Evolutionary conservation across 2,888 invertebrate species (phyloP).

Genomic region (Xylota sylvarum): DNA sequence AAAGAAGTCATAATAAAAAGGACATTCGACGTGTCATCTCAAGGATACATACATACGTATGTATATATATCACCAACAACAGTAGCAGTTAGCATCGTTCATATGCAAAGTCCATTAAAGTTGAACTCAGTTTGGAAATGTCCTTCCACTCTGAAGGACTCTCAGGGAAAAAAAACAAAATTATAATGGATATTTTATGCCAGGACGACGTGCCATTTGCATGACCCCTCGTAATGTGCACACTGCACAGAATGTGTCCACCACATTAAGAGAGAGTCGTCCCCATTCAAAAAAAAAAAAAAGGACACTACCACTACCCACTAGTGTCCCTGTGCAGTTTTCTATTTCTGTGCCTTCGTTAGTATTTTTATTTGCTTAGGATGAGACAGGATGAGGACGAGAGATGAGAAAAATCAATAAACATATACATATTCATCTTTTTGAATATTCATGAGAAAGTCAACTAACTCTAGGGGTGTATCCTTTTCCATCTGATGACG

Average conservation of each 20-base stretch:
- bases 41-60: slow-evolving; percentile 35
- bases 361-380: slow-evolving; percentile 76
- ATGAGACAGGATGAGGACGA: slow-evolving; percentile 43
- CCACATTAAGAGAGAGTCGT: not conserved
- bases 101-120: slow-evolving; percentile 79
- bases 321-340: slow-evolving; percentile 25
- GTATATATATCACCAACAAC: slow-evolving; percentile 36
- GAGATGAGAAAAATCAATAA: slow-evolving; percentile 72
- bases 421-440: slow-evolving; percentile 46
- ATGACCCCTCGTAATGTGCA: slow-evolving; percentile 78
- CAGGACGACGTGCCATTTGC: slow-evolving; percentile 82
- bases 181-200: slow-evolving; percentile 84
- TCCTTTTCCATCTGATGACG: slow-evolving; percentile 3
- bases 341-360: slow-evolving; percentile 23
- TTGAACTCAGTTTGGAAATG: slow-evolving; percentile 65
- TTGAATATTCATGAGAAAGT: slow-evolving; percentile 77
- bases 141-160: slow-evolving; percentile 19
- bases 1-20: slow-evolving; percentile 53
- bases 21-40: slow-evolving; percentile 69
- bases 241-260: slow-evolving; percentile 61
- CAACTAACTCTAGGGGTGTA: slow-evolving; percentile 13
- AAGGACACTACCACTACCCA: slow-evolving; percentile 17
- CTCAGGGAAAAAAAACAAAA: slow-evolving; percentile 78
- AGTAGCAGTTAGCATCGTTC: slow-evolving; percentile 45
- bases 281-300: slow-evolving; percentile 1